Conservation (phyloP, 2,888 invertebrate genomes). For the Vanessa cardui region DNA sequence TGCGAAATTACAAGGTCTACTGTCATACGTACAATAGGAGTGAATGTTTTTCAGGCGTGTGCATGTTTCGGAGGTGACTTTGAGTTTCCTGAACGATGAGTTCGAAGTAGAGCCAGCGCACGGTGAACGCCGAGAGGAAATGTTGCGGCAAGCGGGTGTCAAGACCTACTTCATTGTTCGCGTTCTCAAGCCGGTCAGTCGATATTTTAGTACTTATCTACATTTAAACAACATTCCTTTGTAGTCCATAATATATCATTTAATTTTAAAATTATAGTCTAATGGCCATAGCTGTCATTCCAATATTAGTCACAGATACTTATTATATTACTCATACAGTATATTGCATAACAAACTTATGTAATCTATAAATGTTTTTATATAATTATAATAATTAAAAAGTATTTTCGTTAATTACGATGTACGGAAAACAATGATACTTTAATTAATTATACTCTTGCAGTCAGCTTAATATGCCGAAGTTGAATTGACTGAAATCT, state of each 20-base stretch:
- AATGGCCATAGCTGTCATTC: too few relatives aligned
- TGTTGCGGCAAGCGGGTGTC: slow-evolving; percentile 92
- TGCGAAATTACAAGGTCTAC: not conserved
- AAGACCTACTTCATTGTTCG: slow-evolving; percentile 95
- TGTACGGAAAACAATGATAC: too few relatives aligned
- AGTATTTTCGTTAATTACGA: not conserved
- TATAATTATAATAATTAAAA: not conserved
- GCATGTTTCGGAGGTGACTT: slow-evolving; percentile 95
- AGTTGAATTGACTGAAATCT: too few relatives aligned
- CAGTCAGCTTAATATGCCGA: too few relatives aligned
- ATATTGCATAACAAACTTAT: too few relatives aligned
- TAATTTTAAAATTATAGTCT: too few relatives aligned
- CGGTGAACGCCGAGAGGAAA: slow-evolving; percentile 96
- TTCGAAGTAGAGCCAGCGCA: slow-evolving; percentile 96
- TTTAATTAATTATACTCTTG: too few relatives aligned
- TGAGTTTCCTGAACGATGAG: slow-evolving; percentile 92
- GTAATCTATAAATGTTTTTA: too few relatives aligned
- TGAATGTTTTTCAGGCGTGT: slow-evolving; percentile 87
- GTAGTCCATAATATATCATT: too few relatives aligned
- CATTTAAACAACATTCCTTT: not conserved
- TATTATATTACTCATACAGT: too few relatives aligned
- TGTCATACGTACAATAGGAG: slow-evolving; percentile 26
- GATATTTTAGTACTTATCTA: not conserved
- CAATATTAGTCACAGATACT: too few relatives aligned
- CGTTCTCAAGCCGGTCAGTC: slow-evolving; percentile 90